These are phyloP conservation scores for Petrocephalus schoutedeni DNA, from an alignment of 2,797 vertebrate species.

Conservation along the genomic window DNA sequence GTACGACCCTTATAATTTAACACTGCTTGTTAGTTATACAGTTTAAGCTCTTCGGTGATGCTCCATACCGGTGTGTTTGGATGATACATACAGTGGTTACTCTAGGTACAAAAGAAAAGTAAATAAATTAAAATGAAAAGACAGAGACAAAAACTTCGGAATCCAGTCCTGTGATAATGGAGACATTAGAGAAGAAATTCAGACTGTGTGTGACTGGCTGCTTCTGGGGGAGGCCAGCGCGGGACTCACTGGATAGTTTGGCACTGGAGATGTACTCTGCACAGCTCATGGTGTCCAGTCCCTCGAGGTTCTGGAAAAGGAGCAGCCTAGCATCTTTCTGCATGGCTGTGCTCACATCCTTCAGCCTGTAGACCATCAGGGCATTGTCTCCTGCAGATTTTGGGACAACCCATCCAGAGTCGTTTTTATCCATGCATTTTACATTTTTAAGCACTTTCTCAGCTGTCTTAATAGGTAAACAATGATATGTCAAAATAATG, in stretches of 20 bases:
- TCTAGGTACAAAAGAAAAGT: background rate
- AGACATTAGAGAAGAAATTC: background rate
- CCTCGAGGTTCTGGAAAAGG: background rate
- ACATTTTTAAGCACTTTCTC: background rate
- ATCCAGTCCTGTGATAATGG: background rate
- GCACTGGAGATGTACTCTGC: background rate
- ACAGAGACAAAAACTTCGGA: background rate
- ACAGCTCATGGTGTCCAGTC: background rate
- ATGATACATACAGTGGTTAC: background rate
- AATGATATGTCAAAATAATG: background rate
- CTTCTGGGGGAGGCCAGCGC: background rate
- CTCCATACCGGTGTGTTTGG: background rate
- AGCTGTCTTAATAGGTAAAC: background rate
- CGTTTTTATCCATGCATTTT: background rate
- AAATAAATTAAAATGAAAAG: background rate
- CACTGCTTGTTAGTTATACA: background rate
- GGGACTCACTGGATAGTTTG: background rate
- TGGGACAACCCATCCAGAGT: background rate
- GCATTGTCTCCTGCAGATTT: background rate
- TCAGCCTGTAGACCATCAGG: conserved; percentile 14
- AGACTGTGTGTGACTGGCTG: background rate
- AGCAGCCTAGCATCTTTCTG: background rate
- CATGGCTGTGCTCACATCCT: conserved; percentile 1
- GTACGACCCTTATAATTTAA: background rate
- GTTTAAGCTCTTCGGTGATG: background rate